Evolutionary conservation across 2,888 invertebrate genomes (phyloP), one percentile per base, ranked within the genome.

Genomic region (Rhodophaea formosa): DNA sequence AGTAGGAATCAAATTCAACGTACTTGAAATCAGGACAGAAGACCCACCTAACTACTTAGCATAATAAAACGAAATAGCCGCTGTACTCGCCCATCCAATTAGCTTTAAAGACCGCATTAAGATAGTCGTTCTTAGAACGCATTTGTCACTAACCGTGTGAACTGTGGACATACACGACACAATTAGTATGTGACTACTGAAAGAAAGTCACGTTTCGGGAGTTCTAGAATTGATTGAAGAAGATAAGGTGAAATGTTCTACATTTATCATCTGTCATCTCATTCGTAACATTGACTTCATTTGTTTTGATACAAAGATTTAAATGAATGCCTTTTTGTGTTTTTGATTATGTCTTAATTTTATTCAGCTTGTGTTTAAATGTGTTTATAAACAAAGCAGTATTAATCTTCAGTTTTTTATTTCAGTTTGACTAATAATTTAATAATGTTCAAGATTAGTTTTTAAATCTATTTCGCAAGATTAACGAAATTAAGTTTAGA

Each of bases 41-140:
- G 51, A 51, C 16, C 35, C 35, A 35, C 12, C 51, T 16, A 32
- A 32, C 32, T 35, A 16, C 39, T 51, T 51, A 51, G 39, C 51
- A 51, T 35, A 51, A 51, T 51, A 51, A 51, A 51, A 51, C 51
- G 17, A 12, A 49, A 30, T 15, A 17, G 17, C 51, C 35, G 6
- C 35, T 15, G 51, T 51, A 49, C 51, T 35, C 49, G 55, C 43
- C 42, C 17, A 46, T 61, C 62, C 66, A 69, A 69, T 72, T 72
- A 67, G 62, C 63, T 64, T 65, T 55, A 66, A 55, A 65, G 68
- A 64, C 62, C 59, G 56, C 65, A 60, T 69, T 65, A 64, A 70
- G 65, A 66, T 68, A 67, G 63, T 62, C 51, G 61, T 70, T 68
- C 68, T 59, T 32, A 53, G 69, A 68, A 68, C 47, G 46, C 57